Base-by-base conservation (phyloP, 2,113 vertebrate genomes). In the Puffinus mauretanicus region DNA sequence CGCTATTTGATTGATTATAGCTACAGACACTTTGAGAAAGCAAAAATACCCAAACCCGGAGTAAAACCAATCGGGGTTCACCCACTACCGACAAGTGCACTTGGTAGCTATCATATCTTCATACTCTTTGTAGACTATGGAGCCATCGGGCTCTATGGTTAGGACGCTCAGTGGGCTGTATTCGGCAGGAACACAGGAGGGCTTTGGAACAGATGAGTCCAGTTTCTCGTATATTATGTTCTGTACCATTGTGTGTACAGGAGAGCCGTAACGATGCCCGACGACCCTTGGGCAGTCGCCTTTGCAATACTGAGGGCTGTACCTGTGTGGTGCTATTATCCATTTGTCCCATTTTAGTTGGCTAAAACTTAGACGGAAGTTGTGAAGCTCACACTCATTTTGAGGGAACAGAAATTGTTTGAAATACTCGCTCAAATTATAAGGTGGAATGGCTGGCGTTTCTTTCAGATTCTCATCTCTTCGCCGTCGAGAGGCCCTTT, bases 231-330 rank as follows among this genome's bases (percentile, higher is more conserved):
- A 98, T 86, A 99, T 99, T 75, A 99, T 98, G 86, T 98, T 99
- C 97, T 99, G 99, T n/a, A 99, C 98, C 98, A 99, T 97, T 6
- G 99, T 98, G 95, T 99, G 99, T 3, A 99, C 97, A 0, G 99
- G 98, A 0, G 99, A 99, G 36, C 99, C 99, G 1, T 99, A 99
- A 46, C 99, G 98, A n/a, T 98, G 99, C 65, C 99, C 97, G 2
- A 98, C 90, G 0, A 97, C 98, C 64, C 99, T 96, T 0, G 99
- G 99, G 89, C 99, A 99, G 86, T 98, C 97, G 4, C 99, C 99
- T 81, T 98, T 98, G 97, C 99, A 99, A 96, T 99, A 99, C 67
- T 98, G 99, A 4, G 99, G 99, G 97, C 99, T 99, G 97, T 99
- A 99, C 32, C 98, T 95, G 42, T 98, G 98, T 3, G 99, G 99